Evolutionary conservation across 2,113 vertebrate genomes (phyloP).

Genomic region (Myrmecobius fasciatus): DNA sequence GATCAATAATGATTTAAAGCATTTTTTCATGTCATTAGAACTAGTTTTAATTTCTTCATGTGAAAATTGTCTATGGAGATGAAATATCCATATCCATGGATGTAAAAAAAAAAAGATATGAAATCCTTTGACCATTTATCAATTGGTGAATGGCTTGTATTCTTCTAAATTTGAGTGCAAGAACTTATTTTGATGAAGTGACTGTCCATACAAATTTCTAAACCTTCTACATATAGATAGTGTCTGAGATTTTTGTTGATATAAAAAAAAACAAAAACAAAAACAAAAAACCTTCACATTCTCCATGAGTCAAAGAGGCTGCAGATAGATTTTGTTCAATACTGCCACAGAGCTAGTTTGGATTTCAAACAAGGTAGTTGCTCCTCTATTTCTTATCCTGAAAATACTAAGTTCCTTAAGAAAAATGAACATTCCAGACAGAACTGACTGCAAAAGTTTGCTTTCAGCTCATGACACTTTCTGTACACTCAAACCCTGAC

Average conservation of each 20-base stretch:
- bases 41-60: too few species aligned
- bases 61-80: too few species aligned
- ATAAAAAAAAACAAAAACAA: too few species aligned
- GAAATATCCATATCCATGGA: too few species aligned
- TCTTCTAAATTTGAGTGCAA: not conserved
- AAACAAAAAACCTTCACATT: not conserved
- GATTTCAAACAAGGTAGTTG: not conserved
- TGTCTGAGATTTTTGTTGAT: not conserved
- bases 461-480: conserved; percentile 27
- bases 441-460: not conserved
- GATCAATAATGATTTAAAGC: too few species aligned
- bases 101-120: too few species aligned
- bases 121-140: too few species aligned
- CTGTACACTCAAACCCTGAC: not conserved
- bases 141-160: too few species aligned
- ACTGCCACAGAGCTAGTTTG: too few species aligned
- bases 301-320: not conserved
- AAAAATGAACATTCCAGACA: not conserved
- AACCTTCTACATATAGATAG: not conserved
- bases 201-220: not conserved
- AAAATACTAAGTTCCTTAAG: not conserved
- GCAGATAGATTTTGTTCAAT: too few species aligned
- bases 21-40: too few species aligned
- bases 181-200: not conserved
- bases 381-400: conserved; percentile 23